These are phyloP conservation scores for Pterophyllum scalare DNA, from an alignment of 2,113 vertebrate species.

Conservation along the genomic window DNA sequence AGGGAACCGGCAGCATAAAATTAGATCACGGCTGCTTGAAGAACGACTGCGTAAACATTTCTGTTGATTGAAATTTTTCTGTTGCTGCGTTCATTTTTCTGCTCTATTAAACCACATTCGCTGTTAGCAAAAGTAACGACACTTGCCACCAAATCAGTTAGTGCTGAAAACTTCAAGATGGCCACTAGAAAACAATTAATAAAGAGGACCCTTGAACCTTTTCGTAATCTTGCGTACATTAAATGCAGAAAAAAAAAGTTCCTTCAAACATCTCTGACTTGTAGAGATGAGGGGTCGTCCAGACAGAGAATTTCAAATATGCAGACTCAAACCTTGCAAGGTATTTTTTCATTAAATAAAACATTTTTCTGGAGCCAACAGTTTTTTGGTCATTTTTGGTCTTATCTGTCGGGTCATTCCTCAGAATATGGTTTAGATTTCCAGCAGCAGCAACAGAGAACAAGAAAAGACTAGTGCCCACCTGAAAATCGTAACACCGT, in stretches of 20 bases:
- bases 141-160: not conserved
- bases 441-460: not conserved
- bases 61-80: not conserved
- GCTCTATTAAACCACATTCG: not conserved
- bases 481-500: not conserved
- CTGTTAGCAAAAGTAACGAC: not conserved
- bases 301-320: not conserved
- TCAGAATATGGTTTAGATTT: slow-evolving; percentile 14
- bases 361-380: not conserved
- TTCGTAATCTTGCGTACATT: not conserved
- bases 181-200: not conserved
- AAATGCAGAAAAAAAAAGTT: not conserved
- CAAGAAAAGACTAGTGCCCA: not conserved
- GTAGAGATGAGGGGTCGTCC: not conserved
- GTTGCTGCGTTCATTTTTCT: not conserved
- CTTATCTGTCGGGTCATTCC: not conserved
- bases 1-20: not conserved
- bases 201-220: not conserved
- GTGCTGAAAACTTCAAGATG: not conserved
- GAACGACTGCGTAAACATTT: not conserved
- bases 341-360: not conserved
- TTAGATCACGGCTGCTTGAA: not conserved
- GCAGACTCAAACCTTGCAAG: not conserved
- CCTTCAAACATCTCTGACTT: not conserved
- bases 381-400: not conserved